These are phyloP conservation scores for Hippotragus niger DNA, from an alignment of 2,113 vertebrate genomes.

Conservation along the genomic window DNA sequence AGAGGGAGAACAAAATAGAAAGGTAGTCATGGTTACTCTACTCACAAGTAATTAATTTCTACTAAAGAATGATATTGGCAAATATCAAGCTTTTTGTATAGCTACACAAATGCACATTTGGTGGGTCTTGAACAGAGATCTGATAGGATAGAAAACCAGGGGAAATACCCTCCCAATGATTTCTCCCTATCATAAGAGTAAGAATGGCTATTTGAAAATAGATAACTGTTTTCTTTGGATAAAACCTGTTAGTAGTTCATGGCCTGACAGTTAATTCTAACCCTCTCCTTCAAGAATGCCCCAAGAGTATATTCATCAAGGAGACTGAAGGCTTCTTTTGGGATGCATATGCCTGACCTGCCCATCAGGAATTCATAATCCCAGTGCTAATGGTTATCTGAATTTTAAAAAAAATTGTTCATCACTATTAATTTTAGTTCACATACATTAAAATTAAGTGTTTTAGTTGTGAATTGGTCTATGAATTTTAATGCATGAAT, in stretches of 20 bases:
- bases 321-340: neutral
- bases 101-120: neutral
- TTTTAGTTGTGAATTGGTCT: neutral
- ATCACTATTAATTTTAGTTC: neutral
- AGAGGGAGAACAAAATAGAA: neutral
- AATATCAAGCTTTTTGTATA: neutral
- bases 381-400: neutral
- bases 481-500: neutral
- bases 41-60: neutral
- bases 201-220: neutral
- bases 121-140: neutral
- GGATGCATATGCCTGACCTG: neutral
- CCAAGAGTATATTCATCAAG: neutral
- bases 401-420: neutral
- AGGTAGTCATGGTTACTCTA: neutral
- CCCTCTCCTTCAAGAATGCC: neutral
- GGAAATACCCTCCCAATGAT: neutral
- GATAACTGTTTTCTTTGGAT: neutral
- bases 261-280: neutral
- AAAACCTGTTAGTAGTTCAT: neutral
- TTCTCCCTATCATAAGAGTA: neutral
- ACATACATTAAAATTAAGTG: neutral
- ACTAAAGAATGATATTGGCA: neutral
- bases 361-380: neutral
- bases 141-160: neutral